Conservation (phyloP, 1,140 invertebrate species). For the Adelges cooleyi region DNA sequence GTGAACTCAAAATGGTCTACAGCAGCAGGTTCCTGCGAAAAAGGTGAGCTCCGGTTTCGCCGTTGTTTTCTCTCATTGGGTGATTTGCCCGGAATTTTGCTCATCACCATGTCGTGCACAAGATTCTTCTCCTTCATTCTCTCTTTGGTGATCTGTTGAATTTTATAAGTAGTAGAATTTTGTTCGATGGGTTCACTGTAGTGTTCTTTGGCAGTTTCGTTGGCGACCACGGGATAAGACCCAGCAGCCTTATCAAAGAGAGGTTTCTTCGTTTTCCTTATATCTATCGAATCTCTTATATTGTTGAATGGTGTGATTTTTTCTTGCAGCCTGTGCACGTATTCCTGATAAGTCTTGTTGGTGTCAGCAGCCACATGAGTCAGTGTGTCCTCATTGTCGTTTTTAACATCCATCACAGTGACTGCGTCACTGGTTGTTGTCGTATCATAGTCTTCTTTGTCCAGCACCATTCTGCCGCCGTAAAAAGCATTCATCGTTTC, state of each 20-base stretch:
- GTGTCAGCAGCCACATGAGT: background rate
- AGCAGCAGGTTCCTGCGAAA: constrained; percentile 28
- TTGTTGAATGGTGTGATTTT: constrained; percentile 60
- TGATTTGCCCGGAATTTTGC: constrained; percentile 54
- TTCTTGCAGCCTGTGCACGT: constrained; percentile 54
- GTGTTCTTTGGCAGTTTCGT: background rate
- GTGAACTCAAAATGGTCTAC: background rate
- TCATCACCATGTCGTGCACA: constrained; percentile 65
- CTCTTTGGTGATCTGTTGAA: constrained; percentile 54
- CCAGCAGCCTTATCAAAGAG: background rate
- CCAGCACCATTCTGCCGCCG: constrained; percentile 29
- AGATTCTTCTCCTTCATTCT: constrained; percentile 56
- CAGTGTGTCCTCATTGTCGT: background rate
- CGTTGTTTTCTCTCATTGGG: constrained; percentile 47
- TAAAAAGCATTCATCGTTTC: constrained; percentile 22
- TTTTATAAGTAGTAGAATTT: constrained; percentile 42
- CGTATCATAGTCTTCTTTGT: constrained; percentile 37
- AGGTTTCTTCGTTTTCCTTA: constrained; percentile 46
- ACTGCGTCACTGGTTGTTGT: constrained; percentile 35
- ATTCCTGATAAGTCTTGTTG: constrained; percentile 45
- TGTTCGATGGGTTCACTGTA: constrained; percentile 29
- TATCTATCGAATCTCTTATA: constrained; percentile 55
- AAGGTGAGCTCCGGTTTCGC: constrained; percentile 38
- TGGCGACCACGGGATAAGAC: background rate
- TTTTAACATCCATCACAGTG: constrained; percentile 33